Percentiles rank a stretch among this genome's conserved stretches.
Conservation (phyloP, 2,113 vertebrate genomes). For the Illadopsis cleaveri region DNA sequence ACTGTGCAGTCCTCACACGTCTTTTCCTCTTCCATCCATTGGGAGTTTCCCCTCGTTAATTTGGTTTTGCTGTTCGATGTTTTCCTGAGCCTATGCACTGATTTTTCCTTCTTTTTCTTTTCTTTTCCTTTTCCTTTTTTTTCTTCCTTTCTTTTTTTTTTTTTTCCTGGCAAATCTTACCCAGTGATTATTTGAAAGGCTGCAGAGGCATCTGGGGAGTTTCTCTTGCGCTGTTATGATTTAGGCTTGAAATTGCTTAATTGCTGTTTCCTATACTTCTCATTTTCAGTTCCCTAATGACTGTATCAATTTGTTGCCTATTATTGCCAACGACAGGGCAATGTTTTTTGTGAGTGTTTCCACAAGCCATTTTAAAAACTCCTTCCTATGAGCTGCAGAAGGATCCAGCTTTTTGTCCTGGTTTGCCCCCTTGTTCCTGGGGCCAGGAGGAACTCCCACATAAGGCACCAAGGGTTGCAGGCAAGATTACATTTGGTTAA, state of each 20-base stretch:
- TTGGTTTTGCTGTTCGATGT: not conserved
- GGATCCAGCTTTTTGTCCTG: not conserved
- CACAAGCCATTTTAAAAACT: not conserved
- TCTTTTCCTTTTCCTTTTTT: too few relatives aligned
- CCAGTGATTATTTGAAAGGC: conserved; percentile 45
- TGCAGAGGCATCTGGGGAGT: conserved; percentile 35
- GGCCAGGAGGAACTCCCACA: not conserved
- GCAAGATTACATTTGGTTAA: not conserved
- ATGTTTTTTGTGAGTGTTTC: not conserved
- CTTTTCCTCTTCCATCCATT: not conserved
- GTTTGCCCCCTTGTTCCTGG: not conserved
- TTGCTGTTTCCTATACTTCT: conserved; percentile 56
- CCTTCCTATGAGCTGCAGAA: not conserved
- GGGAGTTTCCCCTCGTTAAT: not conserved
- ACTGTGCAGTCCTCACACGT: not conserved
- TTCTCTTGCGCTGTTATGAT: conserved; percentile 28
- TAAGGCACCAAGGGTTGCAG: not conserved
- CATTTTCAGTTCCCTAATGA: conserved; percentile 60
- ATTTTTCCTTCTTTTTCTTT: not conserved
- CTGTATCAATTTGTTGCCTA: conserved; percentile 55
- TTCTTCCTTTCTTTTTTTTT: too few relatives aligned
- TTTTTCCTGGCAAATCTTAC: not conserved
- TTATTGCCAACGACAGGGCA: conserved; percentile 50
- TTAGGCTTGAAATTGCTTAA: conserved; percentile 66
- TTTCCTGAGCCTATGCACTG: not conserved